Percentiles rank a stretch among this genome's conserved stretches.
Evolutionary conservation across 2,797 vertebrate species (phyloP).

Genomic region (Halcyon badia): DNA sequence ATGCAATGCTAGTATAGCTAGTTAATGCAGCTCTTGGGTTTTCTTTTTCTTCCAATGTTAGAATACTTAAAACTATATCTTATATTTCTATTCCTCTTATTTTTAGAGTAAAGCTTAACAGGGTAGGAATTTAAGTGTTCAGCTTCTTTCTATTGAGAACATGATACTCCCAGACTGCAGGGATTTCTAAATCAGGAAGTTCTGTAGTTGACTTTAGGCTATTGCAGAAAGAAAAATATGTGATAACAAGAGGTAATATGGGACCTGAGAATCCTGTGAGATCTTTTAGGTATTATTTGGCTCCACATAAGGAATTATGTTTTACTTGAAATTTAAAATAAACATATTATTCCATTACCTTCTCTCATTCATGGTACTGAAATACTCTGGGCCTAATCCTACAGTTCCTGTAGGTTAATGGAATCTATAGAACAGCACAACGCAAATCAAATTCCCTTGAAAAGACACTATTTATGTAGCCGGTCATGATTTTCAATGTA

Average conservation of each 20-base stretch:
- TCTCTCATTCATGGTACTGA: background rate
- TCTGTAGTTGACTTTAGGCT: background rate
- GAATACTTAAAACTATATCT: background rate
- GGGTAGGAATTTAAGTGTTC: background rate
- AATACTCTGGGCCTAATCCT: background rate
- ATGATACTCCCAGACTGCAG: background rate
- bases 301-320: background rate
- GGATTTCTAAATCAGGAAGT: background rate
- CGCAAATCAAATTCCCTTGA: background rate
- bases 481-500: background rate
- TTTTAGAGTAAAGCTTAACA: background rate
- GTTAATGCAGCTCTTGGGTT: background rate
- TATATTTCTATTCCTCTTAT: background rate
- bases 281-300: background rate
- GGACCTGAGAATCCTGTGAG: background rate
- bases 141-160: background rate
- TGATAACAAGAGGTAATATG: background rate
- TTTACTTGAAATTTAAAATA: background rate
- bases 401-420: background rate
- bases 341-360: background rate
- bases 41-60: background rate
- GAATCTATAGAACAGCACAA: background rate
- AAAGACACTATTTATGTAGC: background rate
- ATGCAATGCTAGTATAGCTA: background rate
- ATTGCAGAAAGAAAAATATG: background rate